A percentile compares a stretch with the other conserved stretches of the same genome.
Evolutionary conservation across 2,113 vertebrate species (phyloP).

Genomic region (Bos indicus): DNA sequence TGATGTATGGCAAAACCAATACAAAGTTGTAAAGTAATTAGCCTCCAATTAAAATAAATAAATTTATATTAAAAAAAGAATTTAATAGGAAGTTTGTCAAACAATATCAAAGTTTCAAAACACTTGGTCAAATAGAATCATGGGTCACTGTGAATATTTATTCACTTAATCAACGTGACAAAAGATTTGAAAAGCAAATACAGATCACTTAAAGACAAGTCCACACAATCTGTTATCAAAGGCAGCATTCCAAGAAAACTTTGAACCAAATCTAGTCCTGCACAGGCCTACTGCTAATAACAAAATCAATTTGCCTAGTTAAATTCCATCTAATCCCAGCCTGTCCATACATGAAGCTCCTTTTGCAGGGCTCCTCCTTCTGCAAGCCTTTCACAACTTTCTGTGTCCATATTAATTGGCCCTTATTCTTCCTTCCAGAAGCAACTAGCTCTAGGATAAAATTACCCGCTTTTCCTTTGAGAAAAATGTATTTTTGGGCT

Average conservation of each 20-base stretch:
- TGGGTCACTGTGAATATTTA: background rate
- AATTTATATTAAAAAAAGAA: background rate
- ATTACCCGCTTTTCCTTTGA: background rate
- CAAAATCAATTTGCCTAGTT: background rate
- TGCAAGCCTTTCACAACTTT: background rate
- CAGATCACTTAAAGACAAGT: background rate
- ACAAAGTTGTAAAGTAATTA: too few relatives aligned
- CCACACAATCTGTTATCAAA: background rate
- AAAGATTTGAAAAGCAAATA: background rate
- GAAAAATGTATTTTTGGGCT: background rate
- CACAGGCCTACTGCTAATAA: background rate
- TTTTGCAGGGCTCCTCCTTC: background rate
- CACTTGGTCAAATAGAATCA: background rate
- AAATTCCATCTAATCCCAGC: background rate
- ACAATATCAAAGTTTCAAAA: background rate
- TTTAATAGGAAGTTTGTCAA: background rate
- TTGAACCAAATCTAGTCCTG: background rate
- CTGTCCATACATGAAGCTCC: background rate
- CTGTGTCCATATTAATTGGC: background rate
- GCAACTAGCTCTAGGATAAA: background rate
- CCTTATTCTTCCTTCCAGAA: background rate
- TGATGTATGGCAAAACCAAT: too few relatives aligned
- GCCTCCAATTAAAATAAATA: too few relatives aligned
- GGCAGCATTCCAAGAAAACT: background rate
- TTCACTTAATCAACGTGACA: background rate